Conservation (phyloP, 2,113 vertebrate species). For the Muntiacus muntjak region DNA sequence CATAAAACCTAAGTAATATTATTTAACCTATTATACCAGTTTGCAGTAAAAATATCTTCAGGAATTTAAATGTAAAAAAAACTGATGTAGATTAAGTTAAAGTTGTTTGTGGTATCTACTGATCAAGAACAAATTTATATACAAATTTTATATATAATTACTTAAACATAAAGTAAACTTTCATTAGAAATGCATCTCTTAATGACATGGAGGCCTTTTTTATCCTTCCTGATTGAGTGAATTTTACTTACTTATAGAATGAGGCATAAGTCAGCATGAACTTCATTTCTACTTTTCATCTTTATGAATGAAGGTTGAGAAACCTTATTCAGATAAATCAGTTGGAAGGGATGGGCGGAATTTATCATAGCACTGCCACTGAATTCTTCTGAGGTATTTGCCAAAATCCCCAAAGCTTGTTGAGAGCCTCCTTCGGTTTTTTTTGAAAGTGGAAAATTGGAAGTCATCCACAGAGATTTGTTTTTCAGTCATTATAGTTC, state of each 20-base stretch:
- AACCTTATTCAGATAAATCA: background rate
- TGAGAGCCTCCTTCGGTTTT: background rate
- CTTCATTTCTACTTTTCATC: background rate
- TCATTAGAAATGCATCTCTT: conserved; percentile 2
- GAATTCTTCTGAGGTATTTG: background rate
- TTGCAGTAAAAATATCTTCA: background rate
- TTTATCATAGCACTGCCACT: background rate
- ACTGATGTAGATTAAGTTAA: background rate
- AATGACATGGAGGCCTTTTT: conserved; percentile 3
- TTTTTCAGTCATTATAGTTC: background rate
- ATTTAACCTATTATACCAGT: background rate
- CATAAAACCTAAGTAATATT: background rate
- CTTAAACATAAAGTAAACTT: conserved; percentile 4
- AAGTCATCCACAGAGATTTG: background rate
- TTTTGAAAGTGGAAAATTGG: background rate
- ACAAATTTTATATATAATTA: background rate
- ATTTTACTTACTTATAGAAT: conserved; percentile 7
- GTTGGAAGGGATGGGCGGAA: background rate
- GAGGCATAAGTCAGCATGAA: background rate
- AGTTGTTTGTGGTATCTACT: background rate
- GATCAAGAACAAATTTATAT: background rate
- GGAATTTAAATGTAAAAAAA: background rate
- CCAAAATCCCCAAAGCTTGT: background rate
- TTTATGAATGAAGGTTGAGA: conserved; percentile 16
- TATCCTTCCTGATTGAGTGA: background rate